These are phyloP conservation scores for Zapornia atra DNA, from an alignment of 2,113 vertebrate species.

Conservation along the genomic window DNA sequence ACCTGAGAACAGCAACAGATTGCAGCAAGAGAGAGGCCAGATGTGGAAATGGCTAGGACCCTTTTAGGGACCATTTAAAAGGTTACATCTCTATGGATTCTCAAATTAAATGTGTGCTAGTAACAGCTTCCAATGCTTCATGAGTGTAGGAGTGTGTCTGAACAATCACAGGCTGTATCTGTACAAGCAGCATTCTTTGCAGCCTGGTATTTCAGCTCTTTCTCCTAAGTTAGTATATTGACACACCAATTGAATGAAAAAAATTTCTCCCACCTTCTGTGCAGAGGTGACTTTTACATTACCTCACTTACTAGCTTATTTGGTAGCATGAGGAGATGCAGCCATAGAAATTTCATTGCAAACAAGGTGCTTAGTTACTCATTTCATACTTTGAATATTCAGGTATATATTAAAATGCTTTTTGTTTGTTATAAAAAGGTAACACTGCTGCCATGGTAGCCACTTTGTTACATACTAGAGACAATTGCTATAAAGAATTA, in stretches of 20 bases:
- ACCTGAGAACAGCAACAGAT: conserved; percentile 12
- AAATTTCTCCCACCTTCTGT: not conserved
- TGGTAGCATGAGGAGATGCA: not conserved
- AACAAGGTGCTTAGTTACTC: not conserved
- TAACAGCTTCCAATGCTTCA: not conserved
- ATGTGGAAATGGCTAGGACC: not conserved
- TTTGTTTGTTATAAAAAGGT: not conserved
- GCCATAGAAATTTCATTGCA: not conserved
- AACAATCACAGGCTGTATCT: not conserved
- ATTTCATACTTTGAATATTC: not conserved
- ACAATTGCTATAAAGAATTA: not conserved
- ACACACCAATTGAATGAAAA: not conserved
- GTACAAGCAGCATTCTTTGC: not conserved
- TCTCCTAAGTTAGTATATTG: not conserved
- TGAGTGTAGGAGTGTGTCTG: not conserved
- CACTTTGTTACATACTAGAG: not conserved
- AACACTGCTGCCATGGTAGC: not conserved
- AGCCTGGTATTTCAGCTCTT: not conserved
- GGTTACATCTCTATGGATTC: not conserved
- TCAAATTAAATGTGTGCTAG: not conserved
- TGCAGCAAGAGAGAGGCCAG: conserved; percentile 23
- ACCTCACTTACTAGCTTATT: not conserved
- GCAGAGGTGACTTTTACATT: not conserved
- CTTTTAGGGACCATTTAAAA: not conserved
- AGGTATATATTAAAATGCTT: not conserved